Percentiles rank a stretch among this genome's conserved stretches.
Evolutionary conservation across 2,888 invertebrate species (phyloP).

Genomic region (Cheilosia grossa): DNA sequence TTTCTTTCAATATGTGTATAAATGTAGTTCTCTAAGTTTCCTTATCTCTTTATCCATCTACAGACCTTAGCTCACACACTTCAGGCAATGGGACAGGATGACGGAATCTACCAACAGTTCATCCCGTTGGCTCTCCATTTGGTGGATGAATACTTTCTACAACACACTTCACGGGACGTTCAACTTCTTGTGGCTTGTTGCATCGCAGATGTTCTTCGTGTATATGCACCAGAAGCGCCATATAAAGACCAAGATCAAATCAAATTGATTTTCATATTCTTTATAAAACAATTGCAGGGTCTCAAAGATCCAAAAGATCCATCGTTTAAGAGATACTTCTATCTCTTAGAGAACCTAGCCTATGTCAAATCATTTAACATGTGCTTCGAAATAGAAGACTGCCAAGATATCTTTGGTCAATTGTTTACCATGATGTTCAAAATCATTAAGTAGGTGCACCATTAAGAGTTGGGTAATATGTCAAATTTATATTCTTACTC

Average conservation of each 20-base stretch:
- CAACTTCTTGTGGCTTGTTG: conserved; percentile 98
- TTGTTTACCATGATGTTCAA: conserved; percentile 97
- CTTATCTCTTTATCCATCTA: background rate
- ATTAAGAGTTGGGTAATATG: conserved; percentile 1
- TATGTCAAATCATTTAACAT: conserved; percentile 99
- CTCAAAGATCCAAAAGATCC: conserved; percentile 98
- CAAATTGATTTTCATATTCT: conserved; percentile 94
- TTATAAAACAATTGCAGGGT: conserved; percentile 96
- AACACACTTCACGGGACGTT: conserved; percentile 95
- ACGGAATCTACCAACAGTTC: conserved; percentile 95
- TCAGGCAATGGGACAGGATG: conserved; percentile 98
- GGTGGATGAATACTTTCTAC: conserved; percentile 95
- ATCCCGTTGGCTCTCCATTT: conserved; percentile 96
- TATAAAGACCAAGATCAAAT: conserved; percentile 98
- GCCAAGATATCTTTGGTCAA: conserved; percentile 97
- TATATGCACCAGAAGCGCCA: conserved; percentile 98
- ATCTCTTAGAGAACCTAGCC: conserved; percentile 97
- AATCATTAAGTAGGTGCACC: conserved; percentile 93
- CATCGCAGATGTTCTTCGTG: conserved; percentile 97
- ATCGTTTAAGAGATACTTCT: conserved; percentile 98
- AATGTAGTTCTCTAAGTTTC: background rate
- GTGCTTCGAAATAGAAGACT: conserved; percentile 98
- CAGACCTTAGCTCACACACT: conserved; percentile 95
- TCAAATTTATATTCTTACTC: background rate
- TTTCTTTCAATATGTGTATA: background rate